phyloP scores from a whole-genome alignment of 2,888 invertebrate genomes.

The Globia sparganii region DNA sequence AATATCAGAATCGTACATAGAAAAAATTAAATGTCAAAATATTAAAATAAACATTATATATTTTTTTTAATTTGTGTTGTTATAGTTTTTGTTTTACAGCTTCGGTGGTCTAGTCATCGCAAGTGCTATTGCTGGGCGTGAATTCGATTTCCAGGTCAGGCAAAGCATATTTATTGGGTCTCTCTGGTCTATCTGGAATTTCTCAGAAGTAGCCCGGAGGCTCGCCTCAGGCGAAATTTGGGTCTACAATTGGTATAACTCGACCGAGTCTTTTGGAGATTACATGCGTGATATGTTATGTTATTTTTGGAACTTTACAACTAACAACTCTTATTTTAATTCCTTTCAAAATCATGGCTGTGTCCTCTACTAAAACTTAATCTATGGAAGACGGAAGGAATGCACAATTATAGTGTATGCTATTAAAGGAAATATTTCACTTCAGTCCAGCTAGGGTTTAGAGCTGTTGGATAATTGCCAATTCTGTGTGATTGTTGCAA shows the following conservation, averaged over 20 bases:
- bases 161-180: not conserved
- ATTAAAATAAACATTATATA: no score
- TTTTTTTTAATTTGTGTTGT: no score
- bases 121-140: no score
- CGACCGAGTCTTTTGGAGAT: no score
- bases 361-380: slow-evolving; percentile 22
- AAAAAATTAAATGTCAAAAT: no score
- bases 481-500: slow-evolving; percentile 60
- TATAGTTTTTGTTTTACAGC: not conserved
- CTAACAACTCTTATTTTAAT: not conserved
- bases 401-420: slow-evolving; percentile 68
- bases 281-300: no score
- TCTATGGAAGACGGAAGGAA: slow-evolving; percentile 66
- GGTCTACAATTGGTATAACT: no score
- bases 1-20: no score
- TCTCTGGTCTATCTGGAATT: no score
- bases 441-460: slow-evolving; percentile 53
- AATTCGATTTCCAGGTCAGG: not conserved
- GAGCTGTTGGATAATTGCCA: slow-evolving; percentile 65
- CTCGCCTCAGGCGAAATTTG: no score
- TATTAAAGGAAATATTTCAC: slow-evolving; percentile 69
- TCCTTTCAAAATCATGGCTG: not conserved
- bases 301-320: not conserved
- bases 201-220: not conserved
- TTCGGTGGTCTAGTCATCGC: not conserved